Evolutionary conservation across 2,797 vertebrate genomes (phyloP).

Genomic region (Gymnothorax javanicus): DNA sequence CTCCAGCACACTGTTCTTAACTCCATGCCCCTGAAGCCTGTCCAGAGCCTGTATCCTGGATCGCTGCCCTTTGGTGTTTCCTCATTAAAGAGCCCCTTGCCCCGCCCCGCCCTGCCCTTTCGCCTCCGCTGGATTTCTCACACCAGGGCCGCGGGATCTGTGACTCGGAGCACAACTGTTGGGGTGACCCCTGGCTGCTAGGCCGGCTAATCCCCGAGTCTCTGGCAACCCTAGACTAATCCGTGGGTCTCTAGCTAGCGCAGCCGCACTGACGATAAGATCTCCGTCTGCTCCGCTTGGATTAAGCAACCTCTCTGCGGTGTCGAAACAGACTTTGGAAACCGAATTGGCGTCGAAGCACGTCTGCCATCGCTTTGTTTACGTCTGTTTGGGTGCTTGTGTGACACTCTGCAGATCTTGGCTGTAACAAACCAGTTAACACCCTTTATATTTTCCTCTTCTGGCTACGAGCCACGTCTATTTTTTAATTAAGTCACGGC

Average conservation of each 20-base stretch:
- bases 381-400: slow-evolving; percentile 31
- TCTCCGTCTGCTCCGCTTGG: slow-evolving; percentile 52
- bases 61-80: slow-evolving; percentile 48
- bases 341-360: slow-evolving; percentile 42
- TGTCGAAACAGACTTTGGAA: slow-evolving; percentile 47
- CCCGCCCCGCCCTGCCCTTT: slow-evolving; percentile 35
- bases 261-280: slow-evolving; percentile 49
- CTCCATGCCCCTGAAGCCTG: slow-evolving; percentile 34
- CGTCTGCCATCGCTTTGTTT: slow-evolving; percentile 29
- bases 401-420: slow-evolving; percentile 34
- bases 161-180: slow-evolving; percentile 58
- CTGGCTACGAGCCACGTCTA: slow-evolving; percentile 30
- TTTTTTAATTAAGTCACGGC: slow-evolving; percentile 40
- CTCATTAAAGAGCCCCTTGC: slow-evolving; percentile 50
- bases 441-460: slow-evolving; percentile 32
- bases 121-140: slow-evolving; percentile 40
- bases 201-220: slow-evolving; percentile 66
- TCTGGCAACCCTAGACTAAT: slow-evolving; percentile 73
- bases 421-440: slow-evolving; percentile 34
- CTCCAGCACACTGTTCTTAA: slow-evolving; percentile 6
- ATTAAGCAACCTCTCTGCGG: slow-evolving; percentile 50
- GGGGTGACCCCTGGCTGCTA: slow-evolving; percentile 52
- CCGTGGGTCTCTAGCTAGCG: slow-evolving; percentile 60
- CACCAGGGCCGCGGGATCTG: slow-evolving; percentile 53
- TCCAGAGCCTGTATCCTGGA: slow-evolving; percentile 53